These are phyloP conservation scores for Pomacea maculata DNA, from an alignment of 1,140 invertebrate species.

Conservation along the genomic window DNA sequence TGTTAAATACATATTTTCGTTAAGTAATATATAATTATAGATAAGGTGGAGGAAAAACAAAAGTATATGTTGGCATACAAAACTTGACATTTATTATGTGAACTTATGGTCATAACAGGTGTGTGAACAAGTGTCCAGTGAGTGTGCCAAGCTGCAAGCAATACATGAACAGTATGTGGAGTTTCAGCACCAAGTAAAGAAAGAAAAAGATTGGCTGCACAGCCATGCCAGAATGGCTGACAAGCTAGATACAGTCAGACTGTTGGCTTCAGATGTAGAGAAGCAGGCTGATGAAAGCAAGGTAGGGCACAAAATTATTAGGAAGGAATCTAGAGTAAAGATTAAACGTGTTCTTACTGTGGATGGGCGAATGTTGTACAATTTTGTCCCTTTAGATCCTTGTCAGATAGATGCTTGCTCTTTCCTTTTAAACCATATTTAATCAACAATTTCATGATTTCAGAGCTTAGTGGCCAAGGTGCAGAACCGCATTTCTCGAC, in stretches of 20 bases:
- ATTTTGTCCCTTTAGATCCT: no score
- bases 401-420: no score
- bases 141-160: constrained; percentile 36
- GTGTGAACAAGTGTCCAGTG: constrained; percentile 39
- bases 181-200: constrained; percentile 80
- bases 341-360: no score
- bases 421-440: no score
- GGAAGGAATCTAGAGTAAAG: not conserved
- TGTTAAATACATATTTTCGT: no score
- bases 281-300: constrained; percentile 80
- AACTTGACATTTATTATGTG: no score
- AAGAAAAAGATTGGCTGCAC: constrained; percentile 81
- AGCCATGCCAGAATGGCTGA: constrained; percentile 71
- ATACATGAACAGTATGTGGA: constrained; percentile 69
- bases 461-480: constrained; percentile 77
- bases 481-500: constrained; percentile 78
- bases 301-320: constrained; percentile 39
- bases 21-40: no score
- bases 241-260: constrained; percentile 72
- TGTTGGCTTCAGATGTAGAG: constrained; percentile 74
- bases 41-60: no score
- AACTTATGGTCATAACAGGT: constrained; percentile 17
- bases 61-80: no score
- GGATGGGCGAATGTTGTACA: no score
- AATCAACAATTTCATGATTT: constrained; percentile 26